A percentile compares a stretch with the other conserved stretches of the same genome.
Conservation (phyloP, 2,113 vertebrate genomes). For the Prunella fulvescens region DNA sequence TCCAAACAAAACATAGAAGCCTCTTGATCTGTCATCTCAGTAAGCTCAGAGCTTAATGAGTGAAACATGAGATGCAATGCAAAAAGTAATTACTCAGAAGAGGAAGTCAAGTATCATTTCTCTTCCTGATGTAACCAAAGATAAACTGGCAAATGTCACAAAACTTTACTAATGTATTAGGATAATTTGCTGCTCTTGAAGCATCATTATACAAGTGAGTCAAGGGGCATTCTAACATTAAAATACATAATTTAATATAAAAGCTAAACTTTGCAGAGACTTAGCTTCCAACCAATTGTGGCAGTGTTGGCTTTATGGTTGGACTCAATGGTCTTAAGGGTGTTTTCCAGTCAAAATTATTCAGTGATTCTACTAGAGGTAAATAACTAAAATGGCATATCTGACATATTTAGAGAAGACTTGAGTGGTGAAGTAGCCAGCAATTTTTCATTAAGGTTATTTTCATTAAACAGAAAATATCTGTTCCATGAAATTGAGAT, state of each 20-base stretch:
- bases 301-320: neutral
- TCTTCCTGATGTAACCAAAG: neutral
- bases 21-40: neutral
- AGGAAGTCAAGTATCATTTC: neutral
- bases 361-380: neutral
- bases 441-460: neutral
- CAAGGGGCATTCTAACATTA: neutral
- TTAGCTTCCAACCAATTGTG: neutral
- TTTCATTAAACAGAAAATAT: neutral
- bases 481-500: neutral
- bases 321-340: neutral
- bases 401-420: neutral
- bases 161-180: neutral
- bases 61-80: neutral
- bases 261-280: neutral
- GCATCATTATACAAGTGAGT: neutral
- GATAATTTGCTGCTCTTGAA: neutral
- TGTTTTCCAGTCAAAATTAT: neutral
- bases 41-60: neutral
- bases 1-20: neutral
- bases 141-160: neutral
- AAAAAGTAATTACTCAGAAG: neutral
- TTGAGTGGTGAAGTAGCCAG: neutral
- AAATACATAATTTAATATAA: neutral
- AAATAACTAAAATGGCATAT: neutral